Evolutionary conservation across 2,888 invertebrate species (phyloP), one percentile per base, ranked within the genome.

Genomic region (Eugnorisma glareosa): DNA sequence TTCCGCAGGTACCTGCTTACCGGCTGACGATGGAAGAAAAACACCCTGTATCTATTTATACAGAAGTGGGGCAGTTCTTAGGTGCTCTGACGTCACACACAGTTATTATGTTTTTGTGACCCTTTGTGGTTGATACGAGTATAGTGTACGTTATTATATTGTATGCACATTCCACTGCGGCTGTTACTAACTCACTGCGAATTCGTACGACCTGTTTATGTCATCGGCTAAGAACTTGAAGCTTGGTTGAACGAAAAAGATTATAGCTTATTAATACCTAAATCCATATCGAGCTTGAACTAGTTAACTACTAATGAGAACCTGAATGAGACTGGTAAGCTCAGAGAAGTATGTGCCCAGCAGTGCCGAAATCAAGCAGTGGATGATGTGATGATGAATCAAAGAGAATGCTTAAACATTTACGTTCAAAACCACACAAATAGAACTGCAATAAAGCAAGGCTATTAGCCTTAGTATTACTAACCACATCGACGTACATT

Each of bases 61-160:
- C 43, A 69, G 31, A 74, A 83, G 51, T 75, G 66, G 85, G 63
- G 43, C 82, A 69, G 73, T 84, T 81, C 64, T 81, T 81, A 73
- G 70, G 72, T 18, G 61, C 48, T 45, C 31, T 78, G 10, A 70
- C 61, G 77, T 68, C 77, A 74, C 67, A 43, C 77, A 74, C 67
- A 43, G 48, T 77, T 73, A 67, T 80, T 61, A 59, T 45, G 59
- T 63, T 66, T 77, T 59, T 63, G n/a, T 63, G 35, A 40, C 59
- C 43, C 40, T 57, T 35, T 51, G 31, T n/a, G 15, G n/a, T 45
- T 45, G 28, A 45, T 61, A n/a, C n/a, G n/a, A n/a, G n/a, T n/a
- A 77, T 43, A 75, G 57, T 51, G 61, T 31, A 35, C 21, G 57
- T 48, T 61, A 63, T 37, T 63, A 48, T 81, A n/a, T 37, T 66